Base-by-base conservation (phyloP, 2,113 vertebrate genomes). In the Halichoeres trimaculatus region DNA sequence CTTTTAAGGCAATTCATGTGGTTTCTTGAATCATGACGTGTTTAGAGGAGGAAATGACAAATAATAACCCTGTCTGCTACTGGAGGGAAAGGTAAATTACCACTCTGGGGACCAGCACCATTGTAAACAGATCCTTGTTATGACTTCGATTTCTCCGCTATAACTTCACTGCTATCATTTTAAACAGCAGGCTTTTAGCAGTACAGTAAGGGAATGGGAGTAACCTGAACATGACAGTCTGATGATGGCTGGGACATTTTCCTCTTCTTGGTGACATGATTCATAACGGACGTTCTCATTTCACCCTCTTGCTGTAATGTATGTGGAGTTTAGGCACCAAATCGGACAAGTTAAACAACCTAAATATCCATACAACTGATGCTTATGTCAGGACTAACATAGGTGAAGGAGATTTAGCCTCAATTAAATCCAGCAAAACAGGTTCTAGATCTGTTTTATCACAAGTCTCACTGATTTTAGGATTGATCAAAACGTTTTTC, bases 1-100 rank as follows among this genome's bases (percentile, higher is more conserved):
- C 92, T 90, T 92, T 86, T 90, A 92, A 90, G 92, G 92, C 83
- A 83, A 88, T 79, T 78, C 85, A 90, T 90, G 85, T 81, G 30
- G 66, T 55, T 87, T 74, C 53, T 50, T 10, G 40, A n/a, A 50
- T 65, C 45, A 54, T 88, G 87, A 85, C 81, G 76, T 54, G 80
- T 16, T 36, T 20, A 16, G 26, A 4, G 67, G 22, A 70, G 86
- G 76, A 88, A 70, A 81, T 50, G n/a, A 53, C 55, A 72, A 69
- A 76, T 70, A 64, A 53, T 22, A 59, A 34, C 75, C 72, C 63
- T 22, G 14, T 69, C 7, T 59, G 41, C 54, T 20, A 38, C 51
- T 65, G 59, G 50, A 36, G n/a, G 35, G 30, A 34, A 59, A 74
- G 4, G 34, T 67, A 80, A 82, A 30, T 62, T 55, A 63, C 45